Evolutionary conservation across 1,140 invertebrate genomes (phyloP), one percentile per base, ranked within the genome.

Genomic region (Drosophila tropicalis): DNA sequence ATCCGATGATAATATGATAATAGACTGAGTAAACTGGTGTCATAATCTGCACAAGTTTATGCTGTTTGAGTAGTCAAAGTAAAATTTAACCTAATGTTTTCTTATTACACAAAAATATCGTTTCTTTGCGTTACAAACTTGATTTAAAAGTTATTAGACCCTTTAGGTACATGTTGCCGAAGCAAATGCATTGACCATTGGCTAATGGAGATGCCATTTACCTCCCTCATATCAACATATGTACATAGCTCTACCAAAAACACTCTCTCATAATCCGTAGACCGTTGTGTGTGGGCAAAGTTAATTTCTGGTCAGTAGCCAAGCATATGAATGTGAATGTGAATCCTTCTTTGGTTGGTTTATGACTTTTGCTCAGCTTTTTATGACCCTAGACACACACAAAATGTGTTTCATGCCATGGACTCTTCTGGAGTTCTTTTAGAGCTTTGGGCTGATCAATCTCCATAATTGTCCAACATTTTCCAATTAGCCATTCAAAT

Each of bases 401-500:
- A 1, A 13, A 54, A 55, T 67, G 73, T 73, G 65, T 73, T 40
- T 25, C 25, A 3, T 25, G 25, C 25, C 25, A 13, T 34, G 25
- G 15, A 62, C 54, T 56, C n/a, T 51, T 34, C 34, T 17, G 22
- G 67, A 29, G 5, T 29, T 29, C 25, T 29, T 29, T 29, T 29
- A 29, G 25, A 29, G 25, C 25, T 1, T 29, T 29, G 29, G 5
- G 29, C 29, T 55, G 72, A 87, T 87, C 82, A 79, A 86, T 87
- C 68, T 76, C 39, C 75, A 76, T 81, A 86, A 79, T 72, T 86
- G 62, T 79, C 41, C 69, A 57, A 75, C 66, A 70, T 72, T 72
- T 29, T 72, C 68, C 83, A 86, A 86, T 86, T 79, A 82, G 79
- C 65, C 67, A 64, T 68, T 72, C 34, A 76, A 87, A 86, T 86